Percentiles rank a stretch among this genome's conserved stretches.
Evolutionary conservation across 2,888 invertebrate species (phyloP).

Genomic region (Thereva nobilitata): DNA sequence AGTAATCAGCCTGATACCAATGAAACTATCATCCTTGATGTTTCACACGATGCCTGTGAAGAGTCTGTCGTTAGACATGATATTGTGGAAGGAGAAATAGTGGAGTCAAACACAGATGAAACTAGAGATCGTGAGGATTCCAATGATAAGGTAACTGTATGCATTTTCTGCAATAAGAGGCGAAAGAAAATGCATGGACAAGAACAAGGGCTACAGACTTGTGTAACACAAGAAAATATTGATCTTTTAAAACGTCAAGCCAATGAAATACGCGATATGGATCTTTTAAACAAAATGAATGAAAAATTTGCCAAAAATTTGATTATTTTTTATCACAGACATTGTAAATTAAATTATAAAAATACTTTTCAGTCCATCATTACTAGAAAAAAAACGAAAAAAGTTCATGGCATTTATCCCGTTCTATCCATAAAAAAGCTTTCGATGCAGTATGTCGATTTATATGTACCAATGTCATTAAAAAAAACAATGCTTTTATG

Average conservation of each 20-base stretch:
- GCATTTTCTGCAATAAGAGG: conserved; percentile 8
- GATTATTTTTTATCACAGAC: conserved; percentile 23
- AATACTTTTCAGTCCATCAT: not conserved
- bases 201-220: not conserved
- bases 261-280: not conserved
- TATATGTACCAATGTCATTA: not conserved
- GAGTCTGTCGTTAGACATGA: not conserved
- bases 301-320: conserved; percentile 11
- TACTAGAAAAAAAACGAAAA: too few relatives aligned
- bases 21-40: not conserved
- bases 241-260: not conserved
- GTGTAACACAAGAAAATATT: not conserved
- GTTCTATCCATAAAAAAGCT: not conserved
- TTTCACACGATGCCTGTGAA: not conserved
- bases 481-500: not conserved
- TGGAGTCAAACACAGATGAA: conserved; percentile 11
- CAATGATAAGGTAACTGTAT: too few relatives aligned
- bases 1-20: not conserved
- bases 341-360: conserved; percentile 11
- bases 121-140: not conserved
- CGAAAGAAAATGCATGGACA: not conserved
- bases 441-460: not conserved
- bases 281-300: not conserved
- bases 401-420: not conserved
- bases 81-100: not conserved